These are phyloP conservation scores for Aptenodytes patagonicus DNA, from an alignment of 2,113 vertebrate species.

Conservation along the genomic window DNA sequence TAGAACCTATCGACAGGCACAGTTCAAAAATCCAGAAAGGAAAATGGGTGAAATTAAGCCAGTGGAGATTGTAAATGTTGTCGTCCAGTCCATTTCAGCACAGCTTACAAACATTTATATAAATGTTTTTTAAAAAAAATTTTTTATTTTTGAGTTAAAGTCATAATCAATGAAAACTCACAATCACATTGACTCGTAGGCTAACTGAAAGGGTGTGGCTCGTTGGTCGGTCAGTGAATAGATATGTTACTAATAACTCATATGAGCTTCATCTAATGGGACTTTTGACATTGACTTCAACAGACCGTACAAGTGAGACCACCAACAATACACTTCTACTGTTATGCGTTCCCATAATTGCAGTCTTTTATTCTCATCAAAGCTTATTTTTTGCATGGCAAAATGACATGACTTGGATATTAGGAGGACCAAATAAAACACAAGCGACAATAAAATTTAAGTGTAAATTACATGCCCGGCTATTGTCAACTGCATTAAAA, in stretches of 20 bases:
- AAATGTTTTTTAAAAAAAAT: background rate
- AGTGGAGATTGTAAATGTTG: background rate
- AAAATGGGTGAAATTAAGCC: background rate
- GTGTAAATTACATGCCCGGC: background rate
- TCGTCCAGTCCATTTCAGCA: background rate
- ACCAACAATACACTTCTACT: background rate
- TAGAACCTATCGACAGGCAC: background rate
- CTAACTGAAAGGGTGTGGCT: background rate
- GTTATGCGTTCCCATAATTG: background rate
- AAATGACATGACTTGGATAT: background rate
- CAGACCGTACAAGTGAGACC: background rate
- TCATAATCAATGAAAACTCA: background rate
- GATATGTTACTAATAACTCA: background rate
- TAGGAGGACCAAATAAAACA: background rate
- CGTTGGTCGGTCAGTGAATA: background rate
- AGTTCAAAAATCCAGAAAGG: background rate
- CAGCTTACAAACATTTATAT: background rate
- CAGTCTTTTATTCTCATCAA: background rate
- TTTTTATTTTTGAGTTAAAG: background rate
- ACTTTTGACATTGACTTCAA: background rate
- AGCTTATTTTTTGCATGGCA: background rate
- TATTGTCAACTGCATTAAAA: background rate
- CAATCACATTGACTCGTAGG: background rate
- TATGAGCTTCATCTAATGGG: background rate
- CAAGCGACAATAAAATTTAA: conserved; percentile 7